Base-by-base conservation (phyloP, 2,888 invertebrate species). In the Ischnura elegans region DNA sequence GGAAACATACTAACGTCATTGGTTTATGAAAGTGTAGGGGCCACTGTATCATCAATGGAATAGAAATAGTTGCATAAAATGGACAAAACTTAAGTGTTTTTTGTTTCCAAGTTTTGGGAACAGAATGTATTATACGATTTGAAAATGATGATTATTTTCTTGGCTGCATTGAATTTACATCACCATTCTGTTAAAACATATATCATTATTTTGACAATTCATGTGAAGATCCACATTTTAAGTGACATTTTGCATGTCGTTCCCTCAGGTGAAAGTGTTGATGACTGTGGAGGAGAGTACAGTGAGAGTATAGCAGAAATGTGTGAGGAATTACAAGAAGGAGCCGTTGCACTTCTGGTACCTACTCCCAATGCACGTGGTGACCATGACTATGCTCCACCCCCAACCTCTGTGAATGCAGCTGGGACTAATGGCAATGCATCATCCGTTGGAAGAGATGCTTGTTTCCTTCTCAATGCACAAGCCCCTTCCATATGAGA, bases 271-370 rank as follows among this genome's bases (percentile, higher is more conserved):
- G 99, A 99, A 96, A 98, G 98, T 95, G 99, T 99, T 0, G 99
- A 99, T 95, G 99, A 99, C 96, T 99, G 99, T 95, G 99, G 99
- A 4, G 99, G 99, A 55, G 99, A 99, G 0, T 99, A 99, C 96
- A 99, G 99, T 95, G 99, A 99, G 96, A 99, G 99, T 94, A 99
- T 99, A 94, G 99, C 99, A 0, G 99, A 99, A 96, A 99, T 99
- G 99, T 99, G 99, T 96, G 99, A 99, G 95, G 99, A 99, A 96
- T 96, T 99, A 36, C 99, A 99, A 96, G 99, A 99, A 95, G 99
- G 99, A 0, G 98, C 98, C 0, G 96, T 99, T 0, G 99, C 99
- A 0, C 96, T 99, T 0, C 96, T 99, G 16, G 99, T 99, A 95
- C 97, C 98, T 21, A 99, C 99, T 21, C 99, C 99, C 0, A 99